phyloP scores from a whole-genome alignment of 2,113 vertebrate species.

The Chauna torquata region DNA sequence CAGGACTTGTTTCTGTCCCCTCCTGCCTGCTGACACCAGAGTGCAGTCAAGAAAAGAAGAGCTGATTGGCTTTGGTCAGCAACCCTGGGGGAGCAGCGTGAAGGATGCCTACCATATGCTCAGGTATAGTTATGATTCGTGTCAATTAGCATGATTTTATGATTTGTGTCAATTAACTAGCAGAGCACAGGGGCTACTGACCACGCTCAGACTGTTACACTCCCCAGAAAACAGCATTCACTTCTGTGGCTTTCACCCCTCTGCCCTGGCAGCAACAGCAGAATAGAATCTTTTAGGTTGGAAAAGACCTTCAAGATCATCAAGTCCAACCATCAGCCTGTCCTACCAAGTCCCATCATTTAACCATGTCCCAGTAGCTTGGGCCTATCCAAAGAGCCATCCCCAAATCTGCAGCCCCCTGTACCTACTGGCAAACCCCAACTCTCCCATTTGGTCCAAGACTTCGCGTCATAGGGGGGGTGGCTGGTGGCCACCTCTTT shows the following conservation, averaged over 20 bases:
- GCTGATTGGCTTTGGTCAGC: neutral
- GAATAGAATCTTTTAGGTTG: no score
- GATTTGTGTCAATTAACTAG: neutral
- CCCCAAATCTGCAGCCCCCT: neutral
- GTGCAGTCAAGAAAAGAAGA: rapidly evolving
- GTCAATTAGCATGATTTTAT: neutral
- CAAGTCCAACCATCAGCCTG: neutral
- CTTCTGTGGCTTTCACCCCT: neutral
- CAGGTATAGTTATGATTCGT: neutral
- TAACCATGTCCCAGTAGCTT: neutral
- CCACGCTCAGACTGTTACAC: rapidly evolving
- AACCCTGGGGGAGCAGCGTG: rapidly evolving
- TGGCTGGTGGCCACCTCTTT: neutral
- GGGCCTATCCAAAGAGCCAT: neutral
- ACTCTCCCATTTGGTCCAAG: neutral
- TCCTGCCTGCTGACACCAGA: neutral
- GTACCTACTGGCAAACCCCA: neutral
- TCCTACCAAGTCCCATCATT: neutral
- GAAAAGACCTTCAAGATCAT: neutral
- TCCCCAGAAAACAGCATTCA: neutral
- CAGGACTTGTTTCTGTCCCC: neutral
- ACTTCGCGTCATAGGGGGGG: rapidly evolving
- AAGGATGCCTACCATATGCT: neutral
- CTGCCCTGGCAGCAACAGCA: neutral
- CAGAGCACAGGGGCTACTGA: rapidly evolving